A percentile compares a stretch with the other conserved stretches of the same genome.
phyloP scores from a whole-genome alignment of 2,113 vertebrate species.

The Lepisosteus osseus region DNA sequence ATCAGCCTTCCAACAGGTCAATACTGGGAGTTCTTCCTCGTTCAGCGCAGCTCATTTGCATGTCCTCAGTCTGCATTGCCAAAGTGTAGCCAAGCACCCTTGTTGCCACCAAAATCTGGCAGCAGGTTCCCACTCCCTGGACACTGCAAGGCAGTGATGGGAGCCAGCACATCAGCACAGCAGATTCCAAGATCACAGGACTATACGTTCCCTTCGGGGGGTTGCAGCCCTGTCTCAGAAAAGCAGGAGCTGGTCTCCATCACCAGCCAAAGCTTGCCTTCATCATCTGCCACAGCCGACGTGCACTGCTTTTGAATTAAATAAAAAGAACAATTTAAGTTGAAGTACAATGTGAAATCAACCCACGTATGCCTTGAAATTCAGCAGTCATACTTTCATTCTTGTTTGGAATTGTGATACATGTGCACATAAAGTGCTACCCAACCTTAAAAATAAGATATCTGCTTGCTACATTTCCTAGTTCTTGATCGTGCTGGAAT shows the following conservation, averaged over 20 bases:
- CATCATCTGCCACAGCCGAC: constrained; percentile 23
- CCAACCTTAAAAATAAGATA: too few species aligned
- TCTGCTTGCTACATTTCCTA: too few species aligned
- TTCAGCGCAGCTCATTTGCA: constrained; percentile 5
- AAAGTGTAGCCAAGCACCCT: not conserved
- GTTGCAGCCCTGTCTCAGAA: not conserved
- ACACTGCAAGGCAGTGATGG: not conserved
- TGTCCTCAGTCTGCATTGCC: constrained; percentile 5
- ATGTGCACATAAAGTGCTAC: too few species aligned
- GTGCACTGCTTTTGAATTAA: constrained; percentile 16
- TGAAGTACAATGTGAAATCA: too few species aligned
- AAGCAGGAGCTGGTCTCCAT: not conserved
- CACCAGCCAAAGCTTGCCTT: not conserved
- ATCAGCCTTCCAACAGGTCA: constrained; percentile 2
- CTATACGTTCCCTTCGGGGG: too few species aligned
- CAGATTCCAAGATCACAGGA: not conserved
- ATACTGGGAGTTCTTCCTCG: not conserved
- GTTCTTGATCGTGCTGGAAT: too few species aligned
- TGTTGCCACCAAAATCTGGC: not conserved
- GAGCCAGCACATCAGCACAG: constrained; percentile 1
- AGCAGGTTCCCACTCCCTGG: not conserved
- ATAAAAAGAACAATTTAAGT: not conserved
- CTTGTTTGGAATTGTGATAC: too few species aligned
- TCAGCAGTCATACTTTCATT: too few species aligned
- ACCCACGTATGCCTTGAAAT: too few species aligned